These are phyloP conservation scores for Chondrilla cf. caribensis DNA, from an alignment of 37 sponge, comb jelly and placozoan genomes.

Conservation along the genomic window DNA sequence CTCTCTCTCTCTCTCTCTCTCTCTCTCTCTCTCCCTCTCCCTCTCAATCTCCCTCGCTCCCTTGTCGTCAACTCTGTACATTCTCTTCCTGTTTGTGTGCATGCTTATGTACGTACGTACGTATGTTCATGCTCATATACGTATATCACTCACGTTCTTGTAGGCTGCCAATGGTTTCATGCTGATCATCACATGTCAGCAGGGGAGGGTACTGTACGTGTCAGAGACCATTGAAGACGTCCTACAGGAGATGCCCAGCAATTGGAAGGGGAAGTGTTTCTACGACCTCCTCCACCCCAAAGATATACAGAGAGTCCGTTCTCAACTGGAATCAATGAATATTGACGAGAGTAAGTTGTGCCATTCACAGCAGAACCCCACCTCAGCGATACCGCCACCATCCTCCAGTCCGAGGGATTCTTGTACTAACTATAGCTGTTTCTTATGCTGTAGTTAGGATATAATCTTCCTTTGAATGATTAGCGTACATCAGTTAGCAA, in stretches of 20 bases:
- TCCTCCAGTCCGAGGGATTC: no score
- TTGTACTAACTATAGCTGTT: no score
- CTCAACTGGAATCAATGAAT: constrained; percentile 68
- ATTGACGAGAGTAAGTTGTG: constrained; percentile 51
- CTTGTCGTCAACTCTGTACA: no score
- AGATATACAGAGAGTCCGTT: constrained; percentile 62
- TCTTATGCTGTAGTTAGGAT: no score
- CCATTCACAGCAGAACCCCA: no score
- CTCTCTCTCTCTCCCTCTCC: no score
- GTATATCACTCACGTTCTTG: background rate
- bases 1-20: no score
- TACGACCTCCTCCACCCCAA: constrained; percentile 80
- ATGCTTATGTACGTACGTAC: background rate
- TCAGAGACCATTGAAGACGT: constrained; percentile 75
- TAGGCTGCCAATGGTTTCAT: constrained; percentile 93
- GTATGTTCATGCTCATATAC: background rate
- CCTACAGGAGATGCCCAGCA: constrained; percentile 29
- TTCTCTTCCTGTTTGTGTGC: no score
- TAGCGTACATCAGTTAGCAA: no score
- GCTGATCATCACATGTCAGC: constrained; percentile 78
- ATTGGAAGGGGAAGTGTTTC: constrained; percentile 48
- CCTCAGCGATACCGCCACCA: no score
- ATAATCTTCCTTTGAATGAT: no score
- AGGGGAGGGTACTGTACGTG: constrained; percentile 69
- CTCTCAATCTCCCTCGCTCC: no score